Conservation (phyloP, 2,113 vertebrate species). For the Larimichthys polyactis region DNA sequence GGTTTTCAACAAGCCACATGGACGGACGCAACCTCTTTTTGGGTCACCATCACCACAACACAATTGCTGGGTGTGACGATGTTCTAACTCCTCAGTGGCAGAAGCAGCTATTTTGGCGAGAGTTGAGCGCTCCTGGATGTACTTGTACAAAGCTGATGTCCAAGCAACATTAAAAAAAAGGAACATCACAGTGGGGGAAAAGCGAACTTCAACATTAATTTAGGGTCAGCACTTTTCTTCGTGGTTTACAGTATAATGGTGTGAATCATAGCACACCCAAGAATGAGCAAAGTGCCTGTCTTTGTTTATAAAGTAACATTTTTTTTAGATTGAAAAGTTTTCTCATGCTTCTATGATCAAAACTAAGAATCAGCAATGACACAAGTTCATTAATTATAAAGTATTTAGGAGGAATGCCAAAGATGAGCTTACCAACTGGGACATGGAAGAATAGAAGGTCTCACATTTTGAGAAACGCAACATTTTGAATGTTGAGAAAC, state of each 20-base stretch:
- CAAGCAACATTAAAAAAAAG: constrained; percentile 11
- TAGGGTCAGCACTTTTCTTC: constrained; percentile 21
- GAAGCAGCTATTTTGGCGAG: constrained; percentile 67
- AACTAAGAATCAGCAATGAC: neutral
- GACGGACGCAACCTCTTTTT: constrained; percentile 70
- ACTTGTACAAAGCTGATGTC: constrained; percentile 29
- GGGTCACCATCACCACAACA: constrained; percentile 66
- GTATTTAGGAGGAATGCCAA: neutral
- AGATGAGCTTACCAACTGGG: neutral
- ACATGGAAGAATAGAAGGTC: neutral
- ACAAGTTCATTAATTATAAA: neutral
- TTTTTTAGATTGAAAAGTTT: neutral
- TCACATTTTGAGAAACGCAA: constrained; percentile 24
- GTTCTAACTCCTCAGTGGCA: constrained; percentile 56
- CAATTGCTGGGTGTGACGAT: constrained; percentile 78
- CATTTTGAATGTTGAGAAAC: constrained; percentile 20
- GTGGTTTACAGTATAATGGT: neutral
- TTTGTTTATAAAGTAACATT: neutral
- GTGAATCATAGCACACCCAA: neutral
- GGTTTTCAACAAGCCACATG: constrained; percentile 73
- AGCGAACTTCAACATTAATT: neutral
- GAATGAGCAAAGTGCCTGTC: neutral
- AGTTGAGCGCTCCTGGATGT: constrained; percentile 18
- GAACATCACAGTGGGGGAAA: constrained; percentile 15
- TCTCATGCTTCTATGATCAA: neutral